These are phyloP conservation scores for Tinamus major DNA, from an alignment of 2,797 vertebrate species.

Conservation along the genomic window DNA sequence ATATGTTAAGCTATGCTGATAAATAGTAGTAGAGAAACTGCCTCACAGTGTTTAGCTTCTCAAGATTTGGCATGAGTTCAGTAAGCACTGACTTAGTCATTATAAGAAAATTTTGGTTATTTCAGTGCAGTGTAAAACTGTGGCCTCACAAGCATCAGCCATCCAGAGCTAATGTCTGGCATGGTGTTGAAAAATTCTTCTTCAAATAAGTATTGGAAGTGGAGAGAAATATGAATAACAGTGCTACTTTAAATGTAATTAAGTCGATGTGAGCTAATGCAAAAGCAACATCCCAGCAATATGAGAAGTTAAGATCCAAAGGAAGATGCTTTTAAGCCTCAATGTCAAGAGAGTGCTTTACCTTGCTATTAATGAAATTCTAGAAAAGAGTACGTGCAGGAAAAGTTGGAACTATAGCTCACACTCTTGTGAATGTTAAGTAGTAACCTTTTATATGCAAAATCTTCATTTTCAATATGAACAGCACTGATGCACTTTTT, in stretches of 20 bases:
- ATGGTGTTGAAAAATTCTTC: not conserved
- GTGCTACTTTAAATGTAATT: slow-evolving; percentile 52
- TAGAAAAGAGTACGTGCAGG: not conserved
- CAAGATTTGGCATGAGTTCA: not conserved
- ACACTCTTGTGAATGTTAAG: not conserved
- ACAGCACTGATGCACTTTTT: not conserved
- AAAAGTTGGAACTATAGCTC: not conserved
- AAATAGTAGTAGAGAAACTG: not conserved
- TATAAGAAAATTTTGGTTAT: not conserved
- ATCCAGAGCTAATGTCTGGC: not conserved
- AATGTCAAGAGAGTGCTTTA: not conserved
- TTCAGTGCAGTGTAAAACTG: not conserved
- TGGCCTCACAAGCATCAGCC: not conserved
- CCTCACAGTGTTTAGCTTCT: not conserved
- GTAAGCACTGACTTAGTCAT: not conserved
- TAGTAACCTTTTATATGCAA: not conserved
- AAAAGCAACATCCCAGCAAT: not conserved
- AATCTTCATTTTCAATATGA: not conserved
- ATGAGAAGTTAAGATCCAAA: not conserved
- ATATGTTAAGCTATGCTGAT: not conserved
- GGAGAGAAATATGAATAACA: slow-evolving; percentile 43
- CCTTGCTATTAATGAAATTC: not conserved
- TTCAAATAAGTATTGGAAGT: not conserved
- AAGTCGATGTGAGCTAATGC: not conserved
- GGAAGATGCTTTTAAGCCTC: not conserved